A percentile compares a stretch with the other conserved stretches of the same genome.
Conservation (phyloP, 2,888 invertebrate genomes). For the Tenthredo mesomela region DNA sequence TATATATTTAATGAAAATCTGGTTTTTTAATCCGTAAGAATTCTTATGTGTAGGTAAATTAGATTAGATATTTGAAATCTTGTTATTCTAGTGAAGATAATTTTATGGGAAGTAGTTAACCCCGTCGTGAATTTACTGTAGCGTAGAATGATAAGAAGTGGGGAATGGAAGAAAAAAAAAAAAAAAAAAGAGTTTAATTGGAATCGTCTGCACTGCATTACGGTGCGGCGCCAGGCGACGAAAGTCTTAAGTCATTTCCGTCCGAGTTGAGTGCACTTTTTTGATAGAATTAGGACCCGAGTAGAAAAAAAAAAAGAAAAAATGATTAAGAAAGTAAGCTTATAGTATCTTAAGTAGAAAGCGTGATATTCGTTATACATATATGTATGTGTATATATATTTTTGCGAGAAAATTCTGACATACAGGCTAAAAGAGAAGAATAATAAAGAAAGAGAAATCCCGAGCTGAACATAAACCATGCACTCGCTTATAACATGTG, state of each 20-base stretch:
- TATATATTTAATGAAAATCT: too few species aligned
- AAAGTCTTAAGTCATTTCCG: constrained; percentile 67
- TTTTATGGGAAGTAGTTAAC: constrained; percentile 6
- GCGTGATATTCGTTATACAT: not conserved
- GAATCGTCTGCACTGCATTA: constrained; percentile 53
- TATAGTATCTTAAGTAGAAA: not conserved
- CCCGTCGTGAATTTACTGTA: not conserved
- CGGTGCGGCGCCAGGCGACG: constrained; percentile 53
- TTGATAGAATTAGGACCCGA: not conserved
- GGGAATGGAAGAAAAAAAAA: too few species aligned
- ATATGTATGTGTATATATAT: not conserved
- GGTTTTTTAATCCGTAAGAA: too few species aligned
- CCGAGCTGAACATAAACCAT: not conserved
- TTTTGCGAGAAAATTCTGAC: not conserved
- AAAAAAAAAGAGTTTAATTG: constrained; percentile 68
- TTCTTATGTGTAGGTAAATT: not conserved
- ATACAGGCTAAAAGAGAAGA: not conserved
- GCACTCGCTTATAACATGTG: constrained; percentile 16
- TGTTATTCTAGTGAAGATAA: not conserved
- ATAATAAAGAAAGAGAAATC: not conserved
- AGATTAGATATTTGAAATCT: not conserved
- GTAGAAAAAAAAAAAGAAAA: not conserved
- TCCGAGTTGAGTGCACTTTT: constrained; percentile 59
- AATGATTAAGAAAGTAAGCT: not conserved
- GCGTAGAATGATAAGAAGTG: constrained; percentile 32